Evolutionary conservation across 2,113 vertebrate genomes (phyloP).

Genomic region (Chitala chitala): DNA sequence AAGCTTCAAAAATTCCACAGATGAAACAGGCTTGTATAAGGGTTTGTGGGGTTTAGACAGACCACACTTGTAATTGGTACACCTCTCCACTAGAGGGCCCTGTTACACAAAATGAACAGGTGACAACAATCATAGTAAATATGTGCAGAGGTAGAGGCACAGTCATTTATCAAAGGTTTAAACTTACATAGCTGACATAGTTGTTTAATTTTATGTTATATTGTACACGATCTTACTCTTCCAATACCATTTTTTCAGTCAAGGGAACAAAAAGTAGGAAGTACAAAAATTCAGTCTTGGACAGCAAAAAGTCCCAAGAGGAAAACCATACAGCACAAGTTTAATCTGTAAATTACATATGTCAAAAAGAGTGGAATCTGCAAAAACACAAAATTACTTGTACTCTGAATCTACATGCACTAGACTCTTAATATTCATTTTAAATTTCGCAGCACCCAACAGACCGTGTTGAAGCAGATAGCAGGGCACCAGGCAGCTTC

Average conservation of each 20-base stretch:
- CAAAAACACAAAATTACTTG: conserved; percentile 47
- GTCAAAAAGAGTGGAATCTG: conserved; percentile 52
- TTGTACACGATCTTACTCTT: no score
- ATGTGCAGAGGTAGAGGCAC: not conserved
- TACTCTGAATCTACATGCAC: conserved; percentile 50
- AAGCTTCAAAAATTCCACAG: not conserved
- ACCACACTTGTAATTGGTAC: not conserved
- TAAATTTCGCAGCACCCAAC: not conserved
- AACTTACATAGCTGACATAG: no score
- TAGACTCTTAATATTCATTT: conserved; percentile 10
- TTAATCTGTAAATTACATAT: no score
- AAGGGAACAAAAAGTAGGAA: no score
- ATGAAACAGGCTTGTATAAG: not conserved
- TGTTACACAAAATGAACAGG: conserved; percentile 27
- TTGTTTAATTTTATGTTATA: no score
- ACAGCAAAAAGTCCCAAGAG: no score
- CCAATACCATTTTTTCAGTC: no score
- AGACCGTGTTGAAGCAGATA: not conserved
- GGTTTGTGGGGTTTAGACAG: not conserved
- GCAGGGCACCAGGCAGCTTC: conserved; percentile 44
- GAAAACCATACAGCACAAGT: no score
- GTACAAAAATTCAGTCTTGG: no score
- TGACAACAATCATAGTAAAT: not conserved
- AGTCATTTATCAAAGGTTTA: not conserved
- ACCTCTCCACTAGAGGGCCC: conserved; percentile 53